Evolutionary conservation across 2,888 invertebrate genomes (phyloP), one percentile per base, ranked within the genome.

Genomic region (Yponomeuta sedellus): DNA sequence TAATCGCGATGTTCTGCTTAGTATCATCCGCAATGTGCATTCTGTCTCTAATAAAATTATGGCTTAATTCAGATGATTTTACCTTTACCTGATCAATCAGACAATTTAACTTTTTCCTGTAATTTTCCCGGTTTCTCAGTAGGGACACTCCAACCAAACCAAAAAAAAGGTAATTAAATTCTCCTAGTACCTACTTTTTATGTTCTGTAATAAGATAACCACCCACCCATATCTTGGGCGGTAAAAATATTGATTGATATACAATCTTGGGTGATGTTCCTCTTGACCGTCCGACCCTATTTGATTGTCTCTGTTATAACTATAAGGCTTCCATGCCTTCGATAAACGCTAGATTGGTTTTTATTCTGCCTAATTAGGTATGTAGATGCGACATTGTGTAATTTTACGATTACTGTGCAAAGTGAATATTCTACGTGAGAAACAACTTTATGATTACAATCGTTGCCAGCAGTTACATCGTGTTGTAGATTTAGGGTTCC

Each of bases 241-340:
- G 8, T 1, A 34, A 34, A 34, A 34, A 8, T 1, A 8, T 34
- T 34, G 10, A 8, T 34, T 34, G 3, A 3, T 34, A 34, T 25
- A 58, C 58, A 22, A 19, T 20, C 58, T 22, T 19, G 6, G 59
- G 59, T 59, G 57, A 59, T 59, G n/a, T 59, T 59, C 25, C 59
- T 59, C 22, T 20, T 11, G 25, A 22, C 6, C 20, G 6, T 4
- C 20, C 16, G 58, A 12, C 59, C 22, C 25, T 20, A 12, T 59
- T 59, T 59, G 59, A 59, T 59, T 58, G 58, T 12, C 22, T 25
- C 59, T 20, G 22, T 22, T 59, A 59, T 25, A 11, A 59, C 10
- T 59, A 59, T 25, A 11, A 59, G 59, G 59, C 11, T 59, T 59
- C 59, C 25, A 20, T 22, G 5, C 22, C 20, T 59, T 59, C 10